Evolutionary conservation across 2,113 vertebrate species (phyloP).

Genomic region (Calypte anna): DNA sequence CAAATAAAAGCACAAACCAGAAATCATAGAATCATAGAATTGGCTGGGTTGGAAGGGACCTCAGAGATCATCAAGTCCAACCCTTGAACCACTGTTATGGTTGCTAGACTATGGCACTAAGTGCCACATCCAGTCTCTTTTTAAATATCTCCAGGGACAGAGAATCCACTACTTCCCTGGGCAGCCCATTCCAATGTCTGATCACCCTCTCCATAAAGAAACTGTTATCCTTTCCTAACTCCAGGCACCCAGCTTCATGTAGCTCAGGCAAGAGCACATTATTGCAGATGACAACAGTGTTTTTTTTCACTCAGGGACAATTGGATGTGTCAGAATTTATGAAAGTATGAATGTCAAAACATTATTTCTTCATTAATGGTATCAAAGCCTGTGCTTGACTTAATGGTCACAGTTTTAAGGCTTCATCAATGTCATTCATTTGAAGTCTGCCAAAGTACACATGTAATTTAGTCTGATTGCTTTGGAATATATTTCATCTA

Average conservation of each 20-base stretch:
- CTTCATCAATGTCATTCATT: constrained; percentile 33
- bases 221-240: not conserved
- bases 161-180: too few relatives aligned
- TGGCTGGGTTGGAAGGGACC: too few relatives aligned
- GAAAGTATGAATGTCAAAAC: constrained; percentile 2
- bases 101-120: too few relatives aligned
- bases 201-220: not conserved
- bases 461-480: constrained; percentile 45
- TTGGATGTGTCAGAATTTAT: constrained; percentile 1
- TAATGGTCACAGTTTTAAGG: constrained; percentile 35
- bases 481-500: constrained; percentile 36
- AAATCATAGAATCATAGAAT: too few relatives aligned
- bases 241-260: fast-evolving
- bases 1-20: not conserved
- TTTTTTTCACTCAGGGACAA: not conserved
- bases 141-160: too few relatives aligned
- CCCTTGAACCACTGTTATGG: too few relatives aligned
- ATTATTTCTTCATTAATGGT: constrained; percentile 39
- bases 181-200: too few relatives aligned
- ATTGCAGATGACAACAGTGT: not conserved
- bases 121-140: too few relatives aligned
- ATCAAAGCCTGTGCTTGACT: constrained; percentile 17
- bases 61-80: too few relatives aligned
- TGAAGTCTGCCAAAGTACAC: constrained; percentile 36
- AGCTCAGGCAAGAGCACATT: not conserved